Evolutionary conservation across 2,888 invertebrate species (phyloP).

Genomic region (Tiliacea citrago): DNA sequence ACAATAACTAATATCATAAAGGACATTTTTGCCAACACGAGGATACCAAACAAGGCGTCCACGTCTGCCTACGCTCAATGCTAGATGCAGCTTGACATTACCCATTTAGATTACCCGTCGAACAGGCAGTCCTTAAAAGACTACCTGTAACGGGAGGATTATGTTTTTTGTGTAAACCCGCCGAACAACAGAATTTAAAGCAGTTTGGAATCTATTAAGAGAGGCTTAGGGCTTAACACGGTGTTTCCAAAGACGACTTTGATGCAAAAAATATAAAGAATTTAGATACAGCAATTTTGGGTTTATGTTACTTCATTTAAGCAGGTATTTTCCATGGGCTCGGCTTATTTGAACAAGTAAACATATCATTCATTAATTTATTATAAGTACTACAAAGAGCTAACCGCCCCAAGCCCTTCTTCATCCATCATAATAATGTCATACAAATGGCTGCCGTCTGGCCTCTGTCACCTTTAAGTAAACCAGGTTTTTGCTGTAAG

Average conservation of each 20-base stretch:
- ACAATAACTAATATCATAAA: conserved; percentile 46
- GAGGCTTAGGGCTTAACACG: not conserved
- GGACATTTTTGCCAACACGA: conserved; percentile 33
- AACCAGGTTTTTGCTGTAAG: conserved; percentile 51
- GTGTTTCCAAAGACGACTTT: not conserved
- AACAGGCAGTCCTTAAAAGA: conserved; percentile 55
- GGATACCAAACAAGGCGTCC: conserved; percentile 51
- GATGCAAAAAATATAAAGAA: not conserved
- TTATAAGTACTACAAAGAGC: conserved; percentile 34
- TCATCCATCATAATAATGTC: conserved; percentile 45
- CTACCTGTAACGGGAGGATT: conserved; percentile 36
- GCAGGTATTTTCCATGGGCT: conserved; percentile 2
- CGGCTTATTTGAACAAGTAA: conserved; percentile 25
- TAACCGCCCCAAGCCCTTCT: conserved; percentile 22
- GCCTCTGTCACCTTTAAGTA: conserved; percentile 45
- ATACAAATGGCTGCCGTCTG: conserved; percentile 29
- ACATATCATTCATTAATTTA: conserved; percentile 32
- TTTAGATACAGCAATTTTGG: not conserved
- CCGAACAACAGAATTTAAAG: conserved; percentile 22
- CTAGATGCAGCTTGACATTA: conserved; percentile 56
- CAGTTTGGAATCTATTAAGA: conserved; percentile 17
- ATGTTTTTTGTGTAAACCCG: conserved; percentile 26
- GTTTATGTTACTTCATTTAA: not conserved
- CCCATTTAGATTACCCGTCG: conserved; percentile 47
- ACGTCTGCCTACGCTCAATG: conserved; percentile 54